Evolutionary conservation across 1,140 invertebrate species (phyloP), one percentile per base, ranked within the genome.

Genomic region (Drosophila guanche): DNA sequence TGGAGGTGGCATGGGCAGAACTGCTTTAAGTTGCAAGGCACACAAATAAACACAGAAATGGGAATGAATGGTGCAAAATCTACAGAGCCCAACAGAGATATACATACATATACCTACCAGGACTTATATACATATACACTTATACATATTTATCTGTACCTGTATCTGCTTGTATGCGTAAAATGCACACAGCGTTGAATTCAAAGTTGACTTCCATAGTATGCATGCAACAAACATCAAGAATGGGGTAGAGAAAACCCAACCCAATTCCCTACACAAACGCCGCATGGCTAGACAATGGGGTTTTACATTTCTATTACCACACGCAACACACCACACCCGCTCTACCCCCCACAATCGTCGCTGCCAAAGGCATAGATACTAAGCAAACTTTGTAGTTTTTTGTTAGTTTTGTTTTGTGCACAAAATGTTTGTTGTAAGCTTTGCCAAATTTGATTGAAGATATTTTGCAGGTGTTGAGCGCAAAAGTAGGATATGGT

Each of bases 131-230:
- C 53, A 25, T 33, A 10, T 51, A 58, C 16, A 20, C 16, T 1
- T 20, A 1, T 20, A 20, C 16, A 20, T 20, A 20, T 20, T 20
- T 20, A 20, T 20, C 16, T 20, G 16, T 1, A 20, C 16, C 16
- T 20, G 16, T 20, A 20, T 20, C 16, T 20, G 16, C 16, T 20
- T 57, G 51, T 60, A 61, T 65, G 76, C 16, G 71, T 69, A 60
- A 74, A 83, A 83, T 78, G 69, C 77, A 79, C 76, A 85, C 81
- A 80, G 71, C 61, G 10, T 37, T 12, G 74, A 77, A 86, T 88
- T 88, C 81, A 83, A 88, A n/a, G 81, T 85, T 86, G 81, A 88
- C 81, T 86, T 86, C 88, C 88, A 88, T 86, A 67, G 65, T 68
- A 71, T 86, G 81, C 81, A 81, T 71, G 75, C 81, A 81, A 88